These are phyloP conservation scores for Aldabrachelys gigantea DNA, from an alignment of 2,113 vertebrate species.

Conservation along the genomic window DNA sequence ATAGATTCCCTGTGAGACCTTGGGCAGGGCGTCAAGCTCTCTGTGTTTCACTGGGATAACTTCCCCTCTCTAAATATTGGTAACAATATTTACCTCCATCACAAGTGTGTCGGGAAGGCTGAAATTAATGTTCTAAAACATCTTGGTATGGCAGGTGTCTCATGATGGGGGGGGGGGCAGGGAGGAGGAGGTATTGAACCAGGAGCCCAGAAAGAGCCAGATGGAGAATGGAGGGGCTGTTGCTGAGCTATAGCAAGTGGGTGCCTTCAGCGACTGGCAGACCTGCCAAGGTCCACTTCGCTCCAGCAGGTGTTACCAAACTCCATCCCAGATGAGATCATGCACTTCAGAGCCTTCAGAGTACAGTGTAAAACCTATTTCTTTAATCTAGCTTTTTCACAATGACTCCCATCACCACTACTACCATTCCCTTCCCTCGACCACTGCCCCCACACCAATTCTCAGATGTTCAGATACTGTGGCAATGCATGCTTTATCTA, in stretches of 20 bases:
- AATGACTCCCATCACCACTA: background rate
- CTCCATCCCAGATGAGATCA: background rate
- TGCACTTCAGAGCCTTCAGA: background rate
- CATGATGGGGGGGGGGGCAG: accelerated
- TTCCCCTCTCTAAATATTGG: background rate
- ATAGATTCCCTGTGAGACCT: background rate
- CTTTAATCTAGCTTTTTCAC: background rate
- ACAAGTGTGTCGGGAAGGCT: background rate
- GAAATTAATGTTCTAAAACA: background rate
- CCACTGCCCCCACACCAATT: background rate
- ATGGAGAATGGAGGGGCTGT: background rate
- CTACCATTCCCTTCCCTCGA: background rate
- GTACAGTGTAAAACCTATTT: background rate
- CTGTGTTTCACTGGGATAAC: background rate
- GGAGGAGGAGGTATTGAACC: background rate
- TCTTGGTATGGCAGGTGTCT: background rate
- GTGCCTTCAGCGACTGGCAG: background rate
- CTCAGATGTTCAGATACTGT: accelerated
- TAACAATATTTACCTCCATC: background rate
- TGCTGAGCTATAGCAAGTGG: background rate
- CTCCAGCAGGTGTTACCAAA: background rate
- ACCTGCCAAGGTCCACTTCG: background rate
- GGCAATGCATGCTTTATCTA: background rate
- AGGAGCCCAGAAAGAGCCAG: background rate
- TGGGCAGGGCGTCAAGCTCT: background rate